These are phyloP conservation scores for Drosophila kokeensis DNA, from an alignment of 2,888 invertebrate species.

Conservation along the genomic window DNA sequence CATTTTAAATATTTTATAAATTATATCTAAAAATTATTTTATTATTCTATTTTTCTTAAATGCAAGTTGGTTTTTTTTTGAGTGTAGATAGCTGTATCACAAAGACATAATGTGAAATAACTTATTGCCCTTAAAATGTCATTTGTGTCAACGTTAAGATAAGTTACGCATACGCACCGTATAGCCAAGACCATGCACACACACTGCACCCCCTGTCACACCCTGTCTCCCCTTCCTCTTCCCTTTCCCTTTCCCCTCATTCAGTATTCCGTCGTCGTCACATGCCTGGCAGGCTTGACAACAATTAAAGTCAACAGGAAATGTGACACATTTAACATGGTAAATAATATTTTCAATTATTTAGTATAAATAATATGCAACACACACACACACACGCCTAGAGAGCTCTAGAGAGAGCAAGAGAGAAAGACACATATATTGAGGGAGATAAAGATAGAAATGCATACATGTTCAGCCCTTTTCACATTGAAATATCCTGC, in stretches of 20 bases:
- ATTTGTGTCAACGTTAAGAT: conserved; percentile 82
- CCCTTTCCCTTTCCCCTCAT: neutral
- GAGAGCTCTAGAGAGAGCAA: neutral
- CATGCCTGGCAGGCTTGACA: conserved; percentile 67
- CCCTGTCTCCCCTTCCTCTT: neutral
- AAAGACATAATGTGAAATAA: conserved; percentile 79
- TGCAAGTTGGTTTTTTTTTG: neutral
- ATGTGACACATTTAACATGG: conserved; percentile 79
- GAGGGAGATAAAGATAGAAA: conserved; percentile 1
- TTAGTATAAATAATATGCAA: conserved; percentile 32
- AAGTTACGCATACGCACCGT: conserved; percentile 80
- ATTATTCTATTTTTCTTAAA: no score
- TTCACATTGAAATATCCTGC: conserved; percentile 61
- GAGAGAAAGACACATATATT: neutral
- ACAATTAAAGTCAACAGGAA: conserved; percentile 79
- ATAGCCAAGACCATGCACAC: conserved; percentile 16
- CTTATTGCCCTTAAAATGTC: conserved; percentile 81
- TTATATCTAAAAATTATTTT: neutral
- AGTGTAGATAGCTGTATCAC: conserved; percentile 14
- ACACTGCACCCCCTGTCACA: neutral
- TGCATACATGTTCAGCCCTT: conserved; percentile 60
- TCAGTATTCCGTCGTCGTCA: neutral
- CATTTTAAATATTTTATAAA: neutral
- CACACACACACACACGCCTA: conserved; percentile 10
- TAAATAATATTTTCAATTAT: conserved; percentile 80